Conservation (phyloP, 2,113 vertebrate species). For the Mixornis gularis region DNA sequence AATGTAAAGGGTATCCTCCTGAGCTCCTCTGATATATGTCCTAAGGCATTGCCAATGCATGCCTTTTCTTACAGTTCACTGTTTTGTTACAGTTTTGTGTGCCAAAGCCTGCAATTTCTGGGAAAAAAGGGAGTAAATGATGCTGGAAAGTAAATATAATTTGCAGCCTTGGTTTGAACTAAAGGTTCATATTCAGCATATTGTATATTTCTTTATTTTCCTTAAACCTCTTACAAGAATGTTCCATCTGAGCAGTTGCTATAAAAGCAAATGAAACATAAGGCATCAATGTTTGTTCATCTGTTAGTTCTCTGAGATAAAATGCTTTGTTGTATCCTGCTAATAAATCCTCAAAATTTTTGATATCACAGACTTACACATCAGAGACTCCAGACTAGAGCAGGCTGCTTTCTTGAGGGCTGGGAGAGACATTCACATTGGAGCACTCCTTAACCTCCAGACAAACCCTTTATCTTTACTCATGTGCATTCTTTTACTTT, state of each 20-base stretch:
- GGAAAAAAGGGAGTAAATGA: neutral
- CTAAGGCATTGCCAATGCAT: neutral
- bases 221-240: neutral
- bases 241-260: neutral
- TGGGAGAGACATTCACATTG: neutral
- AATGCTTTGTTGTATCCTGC: neutral
- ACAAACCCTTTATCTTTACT: constrained; percentile 8
- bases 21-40: neutral
- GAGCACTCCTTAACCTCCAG: neutral
- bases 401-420: neutral
- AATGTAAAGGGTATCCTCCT: neutral
- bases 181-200: neutral
- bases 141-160: neutral
- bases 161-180: neutral
- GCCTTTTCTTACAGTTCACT: neutral
- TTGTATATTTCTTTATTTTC: neutral
- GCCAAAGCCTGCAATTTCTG: neutral
- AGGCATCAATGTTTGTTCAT: neutral
- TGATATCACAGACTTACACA: neutral
- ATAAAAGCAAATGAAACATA: neutral
- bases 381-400: neutral
- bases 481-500: neutral
- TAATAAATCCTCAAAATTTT: neutral
- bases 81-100: neutral
- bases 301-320: neutral